Base-by-base conservation (phyloP, 2,113 vertebrate genomes). In the Elaphurus davidianus region DNA sequence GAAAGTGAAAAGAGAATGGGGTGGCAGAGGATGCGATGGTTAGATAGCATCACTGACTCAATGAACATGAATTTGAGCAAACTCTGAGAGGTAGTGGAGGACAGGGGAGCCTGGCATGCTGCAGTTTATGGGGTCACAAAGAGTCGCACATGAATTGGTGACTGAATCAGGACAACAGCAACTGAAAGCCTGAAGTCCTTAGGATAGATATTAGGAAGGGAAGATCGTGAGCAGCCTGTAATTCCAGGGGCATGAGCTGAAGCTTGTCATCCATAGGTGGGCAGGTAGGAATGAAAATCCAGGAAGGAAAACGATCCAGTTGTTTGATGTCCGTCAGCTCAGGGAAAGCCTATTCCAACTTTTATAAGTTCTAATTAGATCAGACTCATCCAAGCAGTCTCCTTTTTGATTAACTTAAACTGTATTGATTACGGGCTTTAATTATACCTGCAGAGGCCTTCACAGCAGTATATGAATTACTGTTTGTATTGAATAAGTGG, bases 391-490 rank as follows among this genome's bases (percentile, higher is more conserved):
- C 7, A 45, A 60, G 84, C 60, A 74, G 13, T 27, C 28, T 94
- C 15, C 45, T 13, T 86, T 92, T 89, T 94, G 57, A 55, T 84
- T 67, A 95, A 55, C 19, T 83, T 87, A 28, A 96, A 62, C 19
- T 43, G 1, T 17, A 52, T 87, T 54, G 82, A 94, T 88, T 76
- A 59, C 15, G 5, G 12, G 52, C 40, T 86, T 81, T 86, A 86
- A 90, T 89, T 54, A 40, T 59, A 91, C n/a, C 28, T 96, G 27
- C 50, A 91, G 59, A 40, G 82, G 19, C 13, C 11, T 59, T 85
- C 40, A 57, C 30, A 59, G 59, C 5, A 19, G 8, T 28, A 30
- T 76, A 15, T 36, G 67, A 82, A 25, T 93, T 90, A 87, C 6
- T 55, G 6, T 88, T 91, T 92, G 45, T 76, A 88, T 47, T 94